Evolutionary conservation across 2,888 invertebrate genomes (phyloP).

Genomic region (Polyommatus icarus): DNA sequence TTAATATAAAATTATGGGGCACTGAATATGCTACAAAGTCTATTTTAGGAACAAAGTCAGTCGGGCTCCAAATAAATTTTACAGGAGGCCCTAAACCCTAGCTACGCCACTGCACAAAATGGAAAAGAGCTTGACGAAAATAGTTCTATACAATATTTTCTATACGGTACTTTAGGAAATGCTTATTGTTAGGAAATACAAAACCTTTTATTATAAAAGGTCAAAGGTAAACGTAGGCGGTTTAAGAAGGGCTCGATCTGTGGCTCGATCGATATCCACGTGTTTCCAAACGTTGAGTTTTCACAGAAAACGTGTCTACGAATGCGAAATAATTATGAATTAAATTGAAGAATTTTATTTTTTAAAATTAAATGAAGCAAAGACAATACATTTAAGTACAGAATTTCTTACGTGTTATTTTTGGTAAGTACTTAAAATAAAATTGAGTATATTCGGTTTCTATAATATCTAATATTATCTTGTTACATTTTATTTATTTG

Average conservation of each 20-base stretch:
- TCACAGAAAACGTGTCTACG: neutral
- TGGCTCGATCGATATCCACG: conserved; percentile 10
- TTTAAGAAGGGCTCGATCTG: neutral
- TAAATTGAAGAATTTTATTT: neutral
- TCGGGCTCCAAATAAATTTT: too few relatives aligned
- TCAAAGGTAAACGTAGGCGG: neutral
- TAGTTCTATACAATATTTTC: neutral
- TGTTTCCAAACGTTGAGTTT: neutral
- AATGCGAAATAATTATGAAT: neutral
- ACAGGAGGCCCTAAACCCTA: neutral
- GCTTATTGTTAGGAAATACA: neutral
- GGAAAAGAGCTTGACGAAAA: neutral
- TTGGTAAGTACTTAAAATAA: neutral
- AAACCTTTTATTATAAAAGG: conserved; percentile 5
- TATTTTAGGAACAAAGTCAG: too few relatives aligned
- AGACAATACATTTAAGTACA: neutral
- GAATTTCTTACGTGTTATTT: neutral
- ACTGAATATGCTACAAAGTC: too few relatives aligned
- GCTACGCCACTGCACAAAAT: neutral
- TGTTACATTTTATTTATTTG: too few relatives aligned
- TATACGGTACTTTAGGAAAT: neutral
- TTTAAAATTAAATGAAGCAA: neutral
- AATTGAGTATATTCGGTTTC: too few relatives aligned
- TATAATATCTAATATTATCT: too few relatives aligned
- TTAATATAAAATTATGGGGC: too few relatives aligned